These are phyloP conservation scores for Sthenelais limicola DNA, from an alignment of 2,888 invertebrate species.

Conservation along the genomic window DNA sequence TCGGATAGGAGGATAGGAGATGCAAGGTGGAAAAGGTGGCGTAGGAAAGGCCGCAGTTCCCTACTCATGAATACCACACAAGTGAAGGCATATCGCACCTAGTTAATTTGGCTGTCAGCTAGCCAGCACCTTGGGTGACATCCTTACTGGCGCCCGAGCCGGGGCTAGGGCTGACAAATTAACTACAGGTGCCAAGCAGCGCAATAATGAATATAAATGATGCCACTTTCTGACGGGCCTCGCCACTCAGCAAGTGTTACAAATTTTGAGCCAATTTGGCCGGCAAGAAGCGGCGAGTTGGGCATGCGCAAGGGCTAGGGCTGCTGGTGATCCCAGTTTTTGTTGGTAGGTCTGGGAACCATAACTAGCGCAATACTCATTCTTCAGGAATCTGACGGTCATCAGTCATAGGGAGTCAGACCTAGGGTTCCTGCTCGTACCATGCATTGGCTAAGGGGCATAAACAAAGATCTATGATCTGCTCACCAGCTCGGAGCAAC, in stretches of 20 bases:
- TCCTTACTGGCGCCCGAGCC: not conserved
- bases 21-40: too few relatives aligned
- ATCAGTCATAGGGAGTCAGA: too few relatives aligned
- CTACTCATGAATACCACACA: too few relatives aligned
- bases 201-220: constrained; percentile 39
- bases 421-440: too few relatives aligned
- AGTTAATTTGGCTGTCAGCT: constrained; percentile 36
- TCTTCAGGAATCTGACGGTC: too few relatives aligned
- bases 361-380: not conserved
- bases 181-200: constrained; percentile 31
- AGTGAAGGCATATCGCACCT: constrained; percentile 18
- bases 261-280: constrained; percentile 40
- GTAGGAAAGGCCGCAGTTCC: too few relatives aligned
- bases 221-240: constrained; percentile 36
- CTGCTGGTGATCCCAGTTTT: not conserved
- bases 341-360: not conserved
- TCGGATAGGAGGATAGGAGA: too few relatives aligned
- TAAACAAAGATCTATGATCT: too few relatives aligned
- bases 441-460: too few relatives aligned
- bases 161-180: constrained; percentile 26
- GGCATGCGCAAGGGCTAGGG: constrained; percentile 10
- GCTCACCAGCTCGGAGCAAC: too few relatives aligned
- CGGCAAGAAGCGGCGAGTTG: constrained; percentile 9
- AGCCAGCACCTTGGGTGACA: constrained; percentile 29
- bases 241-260: constrained; percentile 39